Base-by-base conservation (phyloP, 2,797 vertebrate genomes). In the Acanthiza pusilla region DNA sequence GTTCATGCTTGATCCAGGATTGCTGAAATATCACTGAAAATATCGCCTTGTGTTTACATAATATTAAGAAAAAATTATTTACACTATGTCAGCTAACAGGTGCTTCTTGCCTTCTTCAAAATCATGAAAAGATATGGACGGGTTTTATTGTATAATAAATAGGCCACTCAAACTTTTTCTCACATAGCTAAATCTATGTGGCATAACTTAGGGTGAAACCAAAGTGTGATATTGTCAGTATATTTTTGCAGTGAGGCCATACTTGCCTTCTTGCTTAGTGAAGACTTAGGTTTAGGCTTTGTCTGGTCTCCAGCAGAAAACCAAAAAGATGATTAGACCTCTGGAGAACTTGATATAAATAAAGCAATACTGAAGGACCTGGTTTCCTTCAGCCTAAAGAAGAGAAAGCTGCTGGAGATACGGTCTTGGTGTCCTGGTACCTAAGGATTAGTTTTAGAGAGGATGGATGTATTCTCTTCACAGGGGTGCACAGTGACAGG, bases 11-110 rank as follows among this genome's bases (percentile, higher is more conserved):
- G 42, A n/a, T 72, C 8, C n/a, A 62, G 7, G 7, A 6, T 67
- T 30, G 48, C 16, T 71, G n/a, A 85, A 79, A 72, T 51, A 50
- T 48, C 29, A 20, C n/a, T 79, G 51, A 85, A 85, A 83, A 38
- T 38, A 54, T 12, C 4, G 7, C 10, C 15, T 53, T 55, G 5
- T 62, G 8, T 38, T 85, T 60, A 10, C 15, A 45, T 40, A 1
- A 21, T 11, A 74, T 51, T 32, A 9, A 2, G 18, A 71, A 75
- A 84, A n/a, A 21, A 3, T 1, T 17, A 5, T 21, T 71, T 60
- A 30, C 9, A 18, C 11, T 68, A 2, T 0, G 0, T 82, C 21
- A 61, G 0, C 15, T 53, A 45, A 45, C 15, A 13, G 7, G 11
- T 75, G 26, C 7, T 70, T 85, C 17, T 58, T 81, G 8, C 40